phyloP scores from a whole-genome alignment of 1,140 invertebrate species.

The Pectinophora gossypiella region DNA sequence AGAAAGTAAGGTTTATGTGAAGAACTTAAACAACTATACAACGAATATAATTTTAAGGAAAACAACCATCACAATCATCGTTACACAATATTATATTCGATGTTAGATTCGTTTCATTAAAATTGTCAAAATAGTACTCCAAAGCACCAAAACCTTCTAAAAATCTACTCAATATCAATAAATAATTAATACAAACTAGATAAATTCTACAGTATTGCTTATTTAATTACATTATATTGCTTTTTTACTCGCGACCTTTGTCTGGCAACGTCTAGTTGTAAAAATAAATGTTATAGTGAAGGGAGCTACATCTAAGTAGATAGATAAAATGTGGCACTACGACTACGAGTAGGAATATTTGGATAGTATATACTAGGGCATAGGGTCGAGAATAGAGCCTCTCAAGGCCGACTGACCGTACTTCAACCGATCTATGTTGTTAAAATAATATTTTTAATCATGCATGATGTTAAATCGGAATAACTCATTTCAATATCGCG shows the following conservation, averaged over 20 bases:
- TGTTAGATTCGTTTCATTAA: constrained; percentile 53
- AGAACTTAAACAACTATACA: too few relatives aligned
- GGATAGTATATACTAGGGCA: constrained; percentile 21
- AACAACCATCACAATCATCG: constrained; percentile 46
- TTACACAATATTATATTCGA: constrained; percentile 55
- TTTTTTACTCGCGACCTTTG: constrained; percentile 58
- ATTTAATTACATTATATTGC: constrained; percentile 66
- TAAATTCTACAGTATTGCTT: constrained; percentile 63
- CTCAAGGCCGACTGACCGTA: too few relatives aligned
- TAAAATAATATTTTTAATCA: not conserved
- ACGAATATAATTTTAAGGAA: constrained; percentile 34
- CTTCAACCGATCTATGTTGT: too few relatives aligned
- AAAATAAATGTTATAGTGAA: constrained; percentile 19
- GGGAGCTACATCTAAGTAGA: constrained; percentile 18
- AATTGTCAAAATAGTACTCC: constrained; percentile 51
- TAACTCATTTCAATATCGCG: not conserved
- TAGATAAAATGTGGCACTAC: constrained; percentile 44
- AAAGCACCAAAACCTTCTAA: constrained; percentile 65
- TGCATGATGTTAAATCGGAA: not conserved
- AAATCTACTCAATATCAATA: constrained; percentile 52
- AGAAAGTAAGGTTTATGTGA: too few relatives aligned
- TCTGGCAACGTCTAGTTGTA: constrained; percentile 28
- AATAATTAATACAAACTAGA: constrained; percentile 40
- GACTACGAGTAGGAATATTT: constrained; percentile 37
- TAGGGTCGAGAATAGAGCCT: constrained; percentile 32